phyloP scores from a whole-genome alignment of 2,113 vertebrate genomes.

The Caretta caretta region DNA sequence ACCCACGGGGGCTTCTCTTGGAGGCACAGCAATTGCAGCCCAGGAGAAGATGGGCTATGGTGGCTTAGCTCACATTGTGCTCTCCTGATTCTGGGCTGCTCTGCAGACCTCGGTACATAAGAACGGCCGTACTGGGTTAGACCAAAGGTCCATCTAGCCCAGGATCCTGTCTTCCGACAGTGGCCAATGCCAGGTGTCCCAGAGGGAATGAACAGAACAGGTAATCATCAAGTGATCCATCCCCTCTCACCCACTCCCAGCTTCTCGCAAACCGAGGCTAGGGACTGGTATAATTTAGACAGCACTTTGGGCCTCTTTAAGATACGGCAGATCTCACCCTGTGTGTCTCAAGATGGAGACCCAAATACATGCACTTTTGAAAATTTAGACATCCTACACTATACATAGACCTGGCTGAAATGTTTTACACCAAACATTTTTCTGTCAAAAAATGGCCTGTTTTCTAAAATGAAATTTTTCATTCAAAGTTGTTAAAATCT shows the following conservation, averaged over 20 bases:
- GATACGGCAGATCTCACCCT: not conserved
- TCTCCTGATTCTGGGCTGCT: not conserved
- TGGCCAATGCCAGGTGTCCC: too few relatives aligned
- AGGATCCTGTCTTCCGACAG: too few relatives aligned
- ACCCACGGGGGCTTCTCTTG: not conserved
- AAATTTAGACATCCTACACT: not conserved
- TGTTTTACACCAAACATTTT: not conserved
- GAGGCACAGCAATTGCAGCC: not conserved
- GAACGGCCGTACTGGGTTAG: too few relatives aligned
- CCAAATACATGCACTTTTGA: not conserved
- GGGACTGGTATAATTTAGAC: not conserved
- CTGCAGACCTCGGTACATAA: not conserved
- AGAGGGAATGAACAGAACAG: too few relatives aligned
- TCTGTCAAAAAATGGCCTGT: not conserved
- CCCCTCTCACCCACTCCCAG: too few relatives aligned
- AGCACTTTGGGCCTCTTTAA: not conserved
- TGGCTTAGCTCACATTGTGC: not conserved
- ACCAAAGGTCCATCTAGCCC: too few relatives aligned
- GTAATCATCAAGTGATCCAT: too few relatives aligned
- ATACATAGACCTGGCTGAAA: not conserved
- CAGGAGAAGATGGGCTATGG: not conserved
- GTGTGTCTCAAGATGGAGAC: not conserved
- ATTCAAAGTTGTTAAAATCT: not conserved
- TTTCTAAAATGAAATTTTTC: not conserved
- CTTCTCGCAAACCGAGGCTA: too few relatives aligned